Conservation (phyloP, 1,140 invertebrate genomes). For the Listronotus bonariensis region DNA sequence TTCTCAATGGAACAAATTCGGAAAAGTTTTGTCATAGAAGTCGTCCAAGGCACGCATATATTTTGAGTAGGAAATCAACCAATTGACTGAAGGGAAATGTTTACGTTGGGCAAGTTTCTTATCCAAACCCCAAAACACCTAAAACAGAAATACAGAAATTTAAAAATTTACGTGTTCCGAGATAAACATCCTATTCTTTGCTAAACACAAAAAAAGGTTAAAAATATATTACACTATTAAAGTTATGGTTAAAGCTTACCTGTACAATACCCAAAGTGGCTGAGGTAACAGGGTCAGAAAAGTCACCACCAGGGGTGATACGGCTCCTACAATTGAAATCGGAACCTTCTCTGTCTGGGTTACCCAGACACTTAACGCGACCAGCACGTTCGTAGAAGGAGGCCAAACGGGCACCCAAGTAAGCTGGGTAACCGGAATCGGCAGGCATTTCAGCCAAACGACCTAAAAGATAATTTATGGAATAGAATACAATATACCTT, state of each 20-base stretch:
- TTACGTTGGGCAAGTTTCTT: conserved; percentile 99
- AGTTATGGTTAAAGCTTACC: neutral
- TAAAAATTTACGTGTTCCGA: too few relatives aligned
- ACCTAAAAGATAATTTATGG: conserved; percentile 61
- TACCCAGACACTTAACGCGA: conserved; percentile 96
- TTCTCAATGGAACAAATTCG: conserved; percentile 96
- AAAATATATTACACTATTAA: too few relatives aligned
- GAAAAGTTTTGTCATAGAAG: conserved; percentile 99
- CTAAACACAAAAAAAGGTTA: too few relatives aligned
- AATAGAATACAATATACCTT: too few relatives aligned
- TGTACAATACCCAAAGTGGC: conserved; percentile 75
- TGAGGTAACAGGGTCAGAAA: conserved; percentile 99
- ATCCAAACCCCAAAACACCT: conserved; percentile 99
- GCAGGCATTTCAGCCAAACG: conserved; percentile 99
- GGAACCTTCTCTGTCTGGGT: conserved; percentile 96
- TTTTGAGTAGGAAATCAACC: conserved; percentile 99
- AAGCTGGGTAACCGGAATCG: conserved; percentile 98
- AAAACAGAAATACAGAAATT: conserved; percentile 84
- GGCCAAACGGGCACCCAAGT: conserved; percentile 95
- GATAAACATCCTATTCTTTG: too few relatives aligned
- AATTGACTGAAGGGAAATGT: conserved; percentile 99
- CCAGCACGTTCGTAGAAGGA: conserved; percentile 99
- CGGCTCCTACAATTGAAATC: conserved; percentile 99
- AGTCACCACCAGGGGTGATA: conserved; percentile 99
- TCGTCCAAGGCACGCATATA: conserved; percentile 98